Base-by-base conservation (phyloP, 2,888 invertebrate species). In the Eupithecia dodoneata region DNA sequence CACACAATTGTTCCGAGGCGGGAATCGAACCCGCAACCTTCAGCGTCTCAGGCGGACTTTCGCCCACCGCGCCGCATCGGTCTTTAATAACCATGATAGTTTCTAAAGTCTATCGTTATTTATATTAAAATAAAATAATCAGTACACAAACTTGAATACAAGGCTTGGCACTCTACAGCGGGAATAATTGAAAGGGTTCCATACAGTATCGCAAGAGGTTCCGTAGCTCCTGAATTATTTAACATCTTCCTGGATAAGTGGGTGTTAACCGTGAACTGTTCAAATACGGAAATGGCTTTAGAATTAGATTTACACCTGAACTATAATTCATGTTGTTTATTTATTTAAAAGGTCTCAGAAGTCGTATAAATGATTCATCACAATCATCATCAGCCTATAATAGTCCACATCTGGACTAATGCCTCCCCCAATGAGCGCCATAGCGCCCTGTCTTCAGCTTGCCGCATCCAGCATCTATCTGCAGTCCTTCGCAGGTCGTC, bases 181-280 rank as follows among this genome's bases (percentile, higher is more conserved):
- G 72, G 76, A 80, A 81, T 81, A 77, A 80, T 81, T 80, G 76
- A 81, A 79, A 81, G 76, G 81, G 81, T 76, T 75, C 75, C 65
- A 73, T 78, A 79, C 78, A 75, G 79, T 79, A 78, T 76, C 75
- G 78, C 79, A 67, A 71, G 76, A 49, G 75, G 71, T 74, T 76
- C 76, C 76, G 74, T 74, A 76, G 9, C 77, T 77, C 77, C 76
- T 81, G 81, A 73, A 79, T 79, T 81, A 81, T 80, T 80, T 63
- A 66, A 66, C 42, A 42, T 42, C 6, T 66, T 65, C 42, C 7
- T 15, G 42, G 41, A 15, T 66, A 66, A 66, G 65, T 66, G 30
- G 42, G 42, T 66, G 66, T 15, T 63, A 66, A 42, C 66, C 15
- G 42, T 15, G 41, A 66, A 42, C 15, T 42, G 66, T 15, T 42